Base-by-base conservation (phyloP, 2,113 vertebrate genomes). In the Panthera leo region DNA sequence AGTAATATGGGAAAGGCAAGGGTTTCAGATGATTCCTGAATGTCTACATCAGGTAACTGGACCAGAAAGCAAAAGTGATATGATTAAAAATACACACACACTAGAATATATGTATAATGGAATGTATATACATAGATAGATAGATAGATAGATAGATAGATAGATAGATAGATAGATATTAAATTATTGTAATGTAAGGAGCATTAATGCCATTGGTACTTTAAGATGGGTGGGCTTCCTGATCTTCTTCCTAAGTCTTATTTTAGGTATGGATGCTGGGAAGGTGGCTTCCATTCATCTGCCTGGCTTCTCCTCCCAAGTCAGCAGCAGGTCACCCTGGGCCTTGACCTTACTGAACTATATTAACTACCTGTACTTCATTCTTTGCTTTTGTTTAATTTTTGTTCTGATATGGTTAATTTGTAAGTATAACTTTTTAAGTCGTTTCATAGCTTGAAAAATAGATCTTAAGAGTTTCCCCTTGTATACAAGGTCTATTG, bases 401-500 rank as follows among this genome's bases (percentile, higher is more conserved):
- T 97, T 92, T 87, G 39, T 91, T 89, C n/a, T 61, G 58, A 55
- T 91, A 51, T 53, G 27, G 53, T 86, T 51, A 55, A 27, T 86
- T 67, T 92, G 4, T 80, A 90, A 84, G 21, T 42, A 53, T 1
- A 53, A 36, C 29, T 91, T 92, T 27, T 90, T 55, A 68, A 63
- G 91, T 58, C 95, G 31, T 92, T 79, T 67, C 88, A 19, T 79
- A 25, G 29, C 78, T 89, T 89, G 70, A 92, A 96, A 97, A 96
- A 36, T 6, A 86, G 51, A n/a, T 73, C 48, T 85, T 48, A 71
- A 71, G 53, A 15, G 4, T 91, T 89, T 42, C 42, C 5, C 48
- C n/a, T 53, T 85, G 13, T 61, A 79, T 90, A 76, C 85, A 70
- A 89, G 73, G 5, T 71, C 11, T 42, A 7, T 63, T 76, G 13